phyloP scores from a whole-genome alignment of 2,797 vertebrate genomes.

The Galago senegalensis region DNA sequence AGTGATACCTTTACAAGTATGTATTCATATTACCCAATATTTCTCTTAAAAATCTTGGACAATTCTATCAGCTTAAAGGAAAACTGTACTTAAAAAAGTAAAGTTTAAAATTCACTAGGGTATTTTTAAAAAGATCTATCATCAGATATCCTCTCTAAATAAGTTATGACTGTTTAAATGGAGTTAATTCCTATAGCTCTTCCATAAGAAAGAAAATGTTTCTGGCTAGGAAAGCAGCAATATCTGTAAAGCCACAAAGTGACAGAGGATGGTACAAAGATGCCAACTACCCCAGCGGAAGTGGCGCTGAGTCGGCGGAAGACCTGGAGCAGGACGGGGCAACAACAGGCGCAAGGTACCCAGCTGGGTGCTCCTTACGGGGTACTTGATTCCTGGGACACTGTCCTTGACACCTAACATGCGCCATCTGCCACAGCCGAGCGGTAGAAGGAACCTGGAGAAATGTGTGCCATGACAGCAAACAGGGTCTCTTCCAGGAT shows the following conservation, averaged over 20 bases:
- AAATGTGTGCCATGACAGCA: background rate
- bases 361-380: background rate
- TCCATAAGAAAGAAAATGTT: background rate
- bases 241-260: background rate
- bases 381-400: constrained; percentile 44
- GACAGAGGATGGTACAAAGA: background rate
- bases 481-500: background rate
- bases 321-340: background rate
- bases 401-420: constrained; percentile 65
- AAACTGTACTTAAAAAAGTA: background rate
- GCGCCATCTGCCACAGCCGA: constrained; percentile 38
- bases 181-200: background rate
- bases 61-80: background rate
- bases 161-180: background rate
- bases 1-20: background rate
- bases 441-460: background rate
- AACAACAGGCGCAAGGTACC: background rate
- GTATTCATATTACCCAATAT: background rate
- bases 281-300: background rate
- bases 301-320: constrained; percentile 61
- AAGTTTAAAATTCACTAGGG: background rate
- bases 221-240: constrained; percentile 4
- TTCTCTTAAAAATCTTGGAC: background rate
- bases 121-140: background rate
- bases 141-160: background rate